phyloP scores from a whole-genome alignment of 2,113 vertebrate species.

The Geococcyx californianus region DNA sequence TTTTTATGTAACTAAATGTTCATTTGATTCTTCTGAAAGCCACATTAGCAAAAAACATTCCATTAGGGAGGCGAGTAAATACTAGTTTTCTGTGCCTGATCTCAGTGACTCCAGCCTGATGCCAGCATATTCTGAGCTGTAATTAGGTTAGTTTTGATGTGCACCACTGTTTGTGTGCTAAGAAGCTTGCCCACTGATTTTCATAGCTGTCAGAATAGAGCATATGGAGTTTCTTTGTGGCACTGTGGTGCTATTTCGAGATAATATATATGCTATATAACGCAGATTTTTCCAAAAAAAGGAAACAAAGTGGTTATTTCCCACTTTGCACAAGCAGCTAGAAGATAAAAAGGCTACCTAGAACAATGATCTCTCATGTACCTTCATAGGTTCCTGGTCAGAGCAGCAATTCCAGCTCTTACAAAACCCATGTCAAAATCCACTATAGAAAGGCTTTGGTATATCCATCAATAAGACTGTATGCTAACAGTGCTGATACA shows the following conservation, averaged over 20 bases:
- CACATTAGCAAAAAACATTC: not conserved
- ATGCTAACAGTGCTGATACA: not conserved
- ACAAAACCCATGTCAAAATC: not conserved
- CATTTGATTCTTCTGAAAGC: constrained; percentile 28
- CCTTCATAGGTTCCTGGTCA: not conserved
- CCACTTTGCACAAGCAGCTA: not conserved
- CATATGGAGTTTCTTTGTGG: not conserved
- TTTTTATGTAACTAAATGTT: constrained; percentile 5
- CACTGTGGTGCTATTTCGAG: not conserved
- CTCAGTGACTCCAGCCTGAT: not conserved
- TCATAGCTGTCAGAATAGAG: not conserved
- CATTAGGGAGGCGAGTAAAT: not conserved
- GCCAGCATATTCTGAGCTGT: not conserved
- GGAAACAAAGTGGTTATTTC: not conserved
- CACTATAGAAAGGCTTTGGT: not conserved
- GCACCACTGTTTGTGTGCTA: not conserved
- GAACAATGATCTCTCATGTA: not conserved
- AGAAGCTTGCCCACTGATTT: not conserved
- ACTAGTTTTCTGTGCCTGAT: not conserved
- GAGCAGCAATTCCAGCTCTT: not conserved
- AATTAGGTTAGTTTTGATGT: not conserved
- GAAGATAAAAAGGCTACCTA: not conserved
- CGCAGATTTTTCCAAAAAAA: not conserved
- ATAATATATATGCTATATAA: not conserved
- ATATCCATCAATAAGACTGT: not conserved